Percentiles rank a stretch among this genome's conserved stretches.
phyloP scores from a whole-genome alignment of 2,888 invertebrate species.

The Automeris io region DNA sequence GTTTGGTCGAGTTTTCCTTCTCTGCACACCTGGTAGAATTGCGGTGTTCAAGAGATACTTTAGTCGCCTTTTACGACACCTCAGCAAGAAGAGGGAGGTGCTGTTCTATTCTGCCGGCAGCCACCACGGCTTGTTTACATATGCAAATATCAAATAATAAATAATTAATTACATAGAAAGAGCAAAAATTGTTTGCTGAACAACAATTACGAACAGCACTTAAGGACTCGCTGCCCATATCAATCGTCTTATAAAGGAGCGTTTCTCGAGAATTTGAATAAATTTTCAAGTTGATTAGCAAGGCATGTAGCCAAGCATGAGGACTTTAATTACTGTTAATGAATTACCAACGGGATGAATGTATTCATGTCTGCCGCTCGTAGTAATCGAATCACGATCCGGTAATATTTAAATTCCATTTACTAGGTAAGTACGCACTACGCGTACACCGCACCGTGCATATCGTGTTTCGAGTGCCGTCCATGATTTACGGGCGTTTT shows the following conservation, averaged over 20 bases:
- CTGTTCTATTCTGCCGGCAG: too few species aligned
- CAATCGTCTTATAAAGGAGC: constrained; percentile 37
- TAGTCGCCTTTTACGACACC: too few species aligned
- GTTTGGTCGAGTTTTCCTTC: too few species aligned
- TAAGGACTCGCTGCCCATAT: constrained; percentile 18
- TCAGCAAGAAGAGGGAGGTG: too few species aligned
- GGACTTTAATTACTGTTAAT: constrained; percentile 20
- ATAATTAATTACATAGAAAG: constrained; percentile 1
- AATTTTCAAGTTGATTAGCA: constrained; percentile 39
- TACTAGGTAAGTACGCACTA: too few species aligned
- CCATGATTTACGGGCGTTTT: constrained; percentile 23
- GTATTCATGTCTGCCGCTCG: constrained; percentile 23
- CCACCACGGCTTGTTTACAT: too few species aligned
- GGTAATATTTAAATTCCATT: constrained; percentile 14
- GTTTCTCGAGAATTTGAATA: constrained; percentile 38
- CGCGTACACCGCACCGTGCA: constrained; percentile 12
- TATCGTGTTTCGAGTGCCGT: constrained; percentile 18
- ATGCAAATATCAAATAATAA: constrained; percentile 4
- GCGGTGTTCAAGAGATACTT: too few species aligned
- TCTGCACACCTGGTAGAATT: too few species aligned
- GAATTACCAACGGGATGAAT: constrained; percentile 20
- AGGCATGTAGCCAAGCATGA: constrained; percentile 23
- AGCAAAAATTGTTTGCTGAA: constrained; percentile 1
- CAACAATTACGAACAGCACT: constrained; percentile 2
- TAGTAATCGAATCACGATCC: constrained; percentile 31